Evolutionary conservation across 2,888 invertebrate genomes (phyloP), one percentile per base, ranked within the genome.

Genomic region (Thymelicus lineola): DNA sequence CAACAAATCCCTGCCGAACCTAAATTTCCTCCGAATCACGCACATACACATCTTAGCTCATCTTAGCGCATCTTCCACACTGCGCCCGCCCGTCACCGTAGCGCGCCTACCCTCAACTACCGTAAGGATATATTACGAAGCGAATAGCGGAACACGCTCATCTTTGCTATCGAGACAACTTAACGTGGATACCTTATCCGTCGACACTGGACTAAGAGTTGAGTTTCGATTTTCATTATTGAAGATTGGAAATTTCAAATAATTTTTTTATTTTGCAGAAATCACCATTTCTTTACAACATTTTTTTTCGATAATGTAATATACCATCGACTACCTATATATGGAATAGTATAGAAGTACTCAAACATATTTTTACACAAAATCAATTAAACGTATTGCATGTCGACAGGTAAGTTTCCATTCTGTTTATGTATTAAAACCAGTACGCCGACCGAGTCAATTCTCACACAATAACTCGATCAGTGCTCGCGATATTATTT

Each of bases 1-100:
- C 73, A 72, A 80, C 79, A 81, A 81, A 80, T 92, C 93, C 92
- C 93, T 93, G 93, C 93, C 93, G 91, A 88, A 83, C 92, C 91
- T 89, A 90, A 86, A 87, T 81, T 87, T 91, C 84, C 86, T 93
- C 91, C 91, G 80, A 76, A 79, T 81, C 81, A 89, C 89, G 83
- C 89, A 87, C 86, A 83, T 81, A 78, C 71, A 73, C 83, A 77
- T 73, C 66, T 38, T 58, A 58, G 59, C 72, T 69, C 72, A 53
- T 48, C 66, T 38, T 58, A 58, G 59, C 72, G 68, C 72, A 53
- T 48, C 62, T 72, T 63, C 65, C 80, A 65, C 74, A 74, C 74
- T 75, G 72, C 76, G 67, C 77, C 66, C 75, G 42, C 66, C 71
- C 59, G 5, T 20, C 65, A 35, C 61, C 70, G 65, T 80, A 69